A percentile compares a stretch with the other conserved stretches of the same genome.
Conservation (phyloP, 2,888 invertebrate species). For the Netelia fuscicornis region DNA sequence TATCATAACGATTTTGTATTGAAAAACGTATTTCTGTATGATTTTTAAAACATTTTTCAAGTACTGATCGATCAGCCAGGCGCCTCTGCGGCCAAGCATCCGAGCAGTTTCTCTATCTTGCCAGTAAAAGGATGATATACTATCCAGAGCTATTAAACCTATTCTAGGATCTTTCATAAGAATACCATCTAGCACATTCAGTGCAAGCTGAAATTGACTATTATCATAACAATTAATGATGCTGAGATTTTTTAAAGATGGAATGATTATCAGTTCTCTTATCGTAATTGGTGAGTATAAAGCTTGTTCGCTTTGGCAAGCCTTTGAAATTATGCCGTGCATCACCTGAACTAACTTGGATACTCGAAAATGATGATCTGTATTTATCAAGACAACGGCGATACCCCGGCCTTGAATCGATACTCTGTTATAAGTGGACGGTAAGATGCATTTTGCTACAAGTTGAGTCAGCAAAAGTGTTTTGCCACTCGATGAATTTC, state of each 20-base stretch:
- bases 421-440: slow-evolving; percentile 75
- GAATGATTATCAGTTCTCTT: slow-evolving; percentile 72
- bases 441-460: slow-evolving; percentile 85
- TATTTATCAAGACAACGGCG: slow-evolving; percentile 85
- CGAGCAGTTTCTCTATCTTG: slow-evolving; percentile 77
- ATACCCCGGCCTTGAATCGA: slow-evolving; percentile 84
- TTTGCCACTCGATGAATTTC: slow-evolving; percentile 85
- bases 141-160: slow-evolving; percentile 85
- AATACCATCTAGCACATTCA: slow-evolving; percentile 83
- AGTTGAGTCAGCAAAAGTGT: slow-evolving; percentile 85
- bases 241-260: slow-evolving; percentile 81
- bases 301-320: slow-evolving; percentile 66
- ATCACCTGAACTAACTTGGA: slow-evolving; percentile 82
- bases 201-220: slow-evolving; percentile 80
- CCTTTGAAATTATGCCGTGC: slow-evolving; percentile 76
- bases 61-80: slow-evolving; percentile 85
- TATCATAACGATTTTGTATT: slow-evolving; percentile 85
- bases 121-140: slow-evolving; percentile 86
- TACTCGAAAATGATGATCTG: slow-evolving; percentile 85
- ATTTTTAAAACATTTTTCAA: slow-evolving; percentile 84
- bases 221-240: slow-evolving; percentile 84
- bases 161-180: slow-evolving; percentile 83
- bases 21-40: slow-evolving; percentile 85
- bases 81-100: slow-evolving; percentile 39
- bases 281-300: slow-evolving; percentile 67